phyloP scores from a whole-genome alignment of 2,113 vertebrate genomes.

The Callipepla californica region DNA sequence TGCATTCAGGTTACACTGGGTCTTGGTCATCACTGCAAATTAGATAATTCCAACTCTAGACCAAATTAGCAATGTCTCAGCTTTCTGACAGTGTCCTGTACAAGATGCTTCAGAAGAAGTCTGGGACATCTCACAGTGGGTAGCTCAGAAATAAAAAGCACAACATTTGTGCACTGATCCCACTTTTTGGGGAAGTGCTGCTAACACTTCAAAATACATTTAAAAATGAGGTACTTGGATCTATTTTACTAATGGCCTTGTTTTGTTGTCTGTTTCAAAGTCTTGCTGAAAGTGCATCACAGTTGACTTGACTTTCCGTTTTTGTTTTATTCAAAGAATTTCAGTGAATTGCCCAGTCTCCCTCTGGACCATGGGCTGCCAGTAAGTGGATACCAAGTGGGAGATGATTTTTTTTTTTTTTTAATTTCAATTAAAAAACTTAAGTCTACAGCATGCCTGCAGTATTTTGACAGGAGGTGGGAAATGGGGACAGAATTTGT shows the following conservation, averaged over 20 bases:
- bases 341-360: background rate
- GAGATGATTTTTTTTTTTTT: background rate
- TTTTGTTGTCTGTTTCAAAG: background rate
- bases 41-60: background rate
- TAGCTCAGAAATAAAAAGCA: background rate
- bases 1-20: background rate
- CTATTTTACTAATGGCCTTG: background rate
- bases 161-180: background rate
- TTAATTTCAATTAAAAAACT: background rate
- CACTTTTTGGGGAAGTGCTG: background rate
- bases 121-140: background rate
- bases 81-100: background rate
- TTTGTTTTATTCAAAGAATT: background rate
- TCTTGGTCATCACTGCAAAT: background rate
- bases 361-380: background rate
- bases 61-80: accelerated
- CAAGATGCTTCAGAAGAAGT: background rate
- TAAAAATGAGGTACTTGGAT: background rate
- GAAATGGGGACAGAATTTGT: background rate
- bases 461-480: background rate
- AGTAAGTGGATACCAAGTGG: background rate
- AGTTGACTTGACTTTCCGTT: background rate
- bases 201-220: background rate
- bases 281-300: background rate
- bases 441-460: background rate